These are phyloP conservation scores for Misgurnus mizolepis DNA, from an alignment of 2,113 vertebrate species.

Conservation along the genomic window DNA sequence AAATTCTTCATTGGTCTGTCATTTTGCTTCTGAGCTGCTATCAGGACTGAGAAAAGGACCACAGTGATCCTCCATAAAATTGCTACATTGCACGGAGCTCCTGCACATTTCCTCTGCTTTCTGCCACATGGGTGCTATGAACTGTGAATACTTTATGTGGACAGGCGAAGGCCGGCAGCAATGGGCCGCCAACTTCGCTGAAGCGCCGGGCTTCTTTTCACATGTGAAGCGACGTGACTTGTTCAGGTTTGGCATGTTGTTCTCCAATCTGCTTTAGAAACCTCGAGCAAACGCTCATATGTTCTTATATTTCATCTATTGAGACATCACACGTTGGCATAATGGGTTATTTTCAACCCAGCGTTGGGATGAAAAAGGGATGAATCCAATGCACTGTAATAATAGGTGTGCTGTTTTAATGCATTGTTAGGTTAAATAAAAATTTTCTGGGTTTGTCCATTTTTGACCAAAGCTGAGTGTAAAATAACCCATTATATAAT, in stretches of 20 bases:
- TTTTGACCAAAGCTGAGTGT: no score
- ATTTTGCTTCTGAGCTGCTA: slow-evolving; percentile 70
- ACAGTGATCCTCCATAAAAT: slow-evolving; percentile 58
- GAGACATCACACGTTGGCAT: no score
- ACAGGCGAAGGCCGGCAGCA: slow-evolving; percentile 68
- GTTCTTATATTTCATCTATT: no score
- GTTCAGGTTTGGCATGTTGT: background rate
- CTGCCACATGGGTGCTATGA: slow-evolving; percentile 63
- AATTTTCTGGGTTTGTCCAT: no score
- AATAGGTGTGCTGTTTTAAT: no score
- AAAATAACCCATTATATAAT: no score
- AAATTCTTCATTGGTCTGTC: slow-evolving; percentile 76
- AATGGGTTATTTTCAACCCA: no score
- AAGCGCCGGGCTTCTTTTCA: slow-evolving; percentile 26
- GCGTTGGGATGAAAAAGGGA: no score
- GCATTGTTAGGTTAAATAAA: no score
- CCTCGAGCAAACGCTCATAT: no score
- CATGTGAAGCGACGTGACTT: background rate
- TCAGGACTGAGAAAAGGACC: slow-evolving; percentile 64
- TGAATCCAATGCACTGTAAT: no score
- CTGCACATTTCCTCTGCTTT: slow-evolving; percentile 55
- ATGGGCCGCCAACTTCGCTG: slow-evolving; percentile 63
- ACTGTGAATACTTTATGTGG: slow-evolving; percentile 73
- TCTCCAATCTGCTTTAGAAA: slow-evolving; percentile 13
- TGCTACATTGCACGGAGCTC: slow-evolving; percentile 69